A percentile compares a stretch with the other conserved stretches of the same genome.
phyloP scores from a whole-genome alignment of 2,888 invertebrate genomes.

The Cremastobaeus sp. region DNA sequence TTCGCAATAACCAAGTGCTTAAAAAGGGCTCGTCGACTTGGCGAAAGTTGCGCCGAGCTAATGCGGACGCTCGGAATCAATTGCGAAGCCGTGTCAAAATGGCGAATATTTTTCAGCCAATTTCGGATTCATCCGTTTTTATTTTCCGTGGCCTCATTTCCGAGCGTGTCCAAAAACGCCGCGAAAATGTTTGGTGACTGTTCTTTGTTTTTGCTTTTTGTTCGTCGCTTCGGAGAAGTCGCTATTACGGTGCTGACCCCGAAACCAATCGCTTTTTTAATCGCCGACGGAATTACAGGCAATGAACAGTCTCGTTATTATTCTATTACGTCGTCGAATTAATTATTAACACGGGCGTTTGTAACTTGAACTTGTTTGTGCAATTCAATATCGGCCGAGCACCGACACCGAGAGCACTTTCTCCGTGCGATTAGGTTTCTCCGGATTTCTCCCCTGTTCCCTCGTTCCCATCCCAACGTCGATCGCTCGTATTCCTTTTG shows the following conservation, averaged over 20 bases:
- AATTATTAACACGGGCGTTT: slow-evolving; percentile 38
- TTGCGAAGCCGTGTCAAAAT: background rate
- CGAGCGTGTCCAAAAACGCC: too few relatives aligned
- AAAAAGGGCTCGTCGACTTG: background rate
- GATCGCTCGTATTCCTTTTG: slow-evolving; percentile 36
- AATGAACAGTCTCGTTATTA: slow-evolving; percentile 33
- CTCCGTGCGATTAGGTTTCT: slow-evolving; percentile 49
- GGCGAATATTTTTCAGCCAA: slow-evolving; percentile 12
- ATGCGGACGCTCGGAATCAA: too few relatives aligned
- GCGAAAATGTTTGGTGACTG: too few relatives aligned
- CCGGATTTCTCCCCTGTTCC: slow-evolving; percentile 33
- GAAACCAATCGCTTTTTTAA: slow-evolving; percentile 32
- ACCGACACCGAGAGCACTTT: slow-evolving; percentile 34
- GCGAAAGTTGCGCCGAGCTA: background rate
- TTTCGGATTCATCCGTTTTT: too few relatives aligned
- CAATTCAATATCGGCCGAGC: slow-evolving; percentile 40
- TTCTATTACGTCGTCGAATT: slow-evolving; percentile 31
- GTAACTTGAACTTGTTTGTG: slow-evolving; percentile 51
- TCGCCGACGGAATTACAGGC: slow-evolving; percentile 28
- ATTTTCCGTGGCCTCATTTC: too few relatives aligned
- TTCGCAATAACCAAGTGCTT: background rate
- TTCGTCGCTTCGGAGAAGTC: background rate
- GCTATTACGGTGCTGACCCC: slow-evolving; percentile 26
- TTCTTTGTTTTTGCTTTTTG: background rate
- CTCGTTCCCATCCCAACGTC: background rate